phyloP scores from a whole-genome alignment of 2,888 invertebrate species.

The Trachelus tabidus region DNA sequence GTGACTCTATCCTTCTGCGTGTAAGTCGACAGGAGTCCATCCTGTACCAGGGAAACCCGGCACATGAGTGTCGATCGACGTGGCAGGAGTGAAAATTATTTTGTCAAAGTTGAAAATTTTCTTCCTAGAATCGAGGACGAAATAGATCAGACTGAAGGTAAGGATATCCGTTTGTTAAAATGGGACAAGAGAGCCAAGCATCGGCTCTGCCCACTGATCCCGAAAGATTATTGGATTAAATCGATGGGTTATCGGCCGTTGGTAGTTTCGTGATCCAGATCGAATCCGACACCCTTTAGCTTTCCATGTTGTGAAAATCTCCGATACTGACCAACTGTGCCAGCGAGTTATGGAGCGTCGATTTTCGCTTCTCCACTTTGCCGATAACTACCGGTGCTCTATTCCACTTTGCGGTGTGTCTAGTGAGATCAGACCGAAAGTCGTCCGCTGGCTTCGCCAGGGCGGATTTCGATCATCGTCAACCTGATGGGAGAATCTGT shows the following conservation, averaged over 20 bases:
- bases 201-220: not conserved
- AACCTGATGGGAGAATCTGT: not conserved
- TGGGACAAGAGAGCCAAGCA: not conserved
- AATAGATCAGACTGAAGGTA: not conserved
- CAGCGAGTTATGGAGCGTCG: not conserved
- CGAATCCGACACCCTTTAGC: not conserved
- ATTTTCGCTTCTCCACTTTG: not conserved
- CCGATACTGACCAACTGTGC: not conserved
- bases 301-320: not conserved
- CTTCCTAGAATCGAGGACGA: not conserved
- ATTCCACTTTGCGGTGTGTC: not conserved
- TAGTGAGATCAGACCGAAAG: not conserved
- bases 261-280: not conserved
- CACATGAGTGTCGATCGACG: not conserved
- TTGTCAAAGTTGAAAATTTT: not conserved
- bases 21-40: not conserved
- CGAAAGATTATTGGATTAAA: not conserved
- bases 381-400: not conserved
- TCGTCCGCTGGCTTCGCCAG: not conserved
- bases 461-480: not conserved
- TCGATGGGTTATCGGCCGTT: not conserved
- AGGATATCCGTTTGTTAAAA: not conserved
- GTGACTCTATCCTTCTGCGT: not conserved
- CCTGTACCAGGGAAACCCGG: not conserved
- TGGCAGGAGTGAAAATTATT: not conserved